Conservation (phyloP, 2,888 invertebrate genomes). For the Drosophila anomelani region DNA sequence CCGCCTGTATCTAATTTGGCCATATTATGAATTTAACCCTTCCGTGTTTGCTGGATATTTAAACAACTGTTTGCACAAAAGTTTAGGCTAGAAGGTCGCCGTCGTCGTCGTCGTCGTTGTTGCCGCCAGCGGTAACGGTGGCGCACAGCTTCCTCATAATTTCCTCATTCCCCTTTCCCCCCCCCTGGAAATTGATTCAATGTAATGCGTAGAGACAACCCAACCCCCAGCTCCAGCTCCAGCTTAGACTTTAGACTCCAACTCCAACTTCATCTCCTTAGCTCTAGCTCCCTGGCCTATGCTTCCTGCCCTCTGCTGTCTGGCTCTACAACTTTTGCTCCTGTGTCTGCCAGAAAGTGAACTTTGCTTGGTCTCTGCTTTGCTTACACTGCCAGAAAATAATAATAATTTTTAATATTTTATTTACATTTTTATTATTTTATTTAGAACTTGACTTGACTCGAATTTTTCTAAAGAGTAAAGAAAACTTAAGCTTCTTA, state of each 20-base stretch:
- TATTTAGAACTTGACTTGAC: no score
- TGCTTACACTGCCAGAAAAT: conserved; percentile 6
- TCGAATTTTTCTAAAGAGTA: no score
- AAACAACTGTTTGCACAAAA: conserved; percentile 80
- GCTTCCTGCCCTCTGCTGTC: conserved; percentile 41
- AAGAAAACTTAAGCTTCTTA: no score
- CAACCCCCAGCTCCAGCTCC: background rate
- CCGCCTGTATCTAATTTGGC: conserved; percentile 74
- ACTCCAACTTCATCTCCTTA: background rate
- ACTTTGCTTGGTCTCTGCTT: conserved; percentile 56
- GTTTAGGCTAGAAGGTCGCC: conserved; percentile 75
- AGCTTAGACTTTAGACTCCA: background rate
- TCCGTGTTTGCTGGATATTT: conserved; percentile 79
- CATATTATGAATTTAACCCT: conserved; percentile 81
- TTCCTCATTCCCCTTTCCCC: conserved; percentile 35
- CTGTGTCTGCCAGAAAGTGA: conserved; percentile 62
- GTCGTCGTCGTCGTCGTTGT: conserved; percentile 54
- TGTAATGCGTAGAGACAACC: conserved; percentile 62
- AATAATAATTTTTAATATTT: background rate
- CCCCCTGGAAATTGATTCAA: conserved; percentile 64
- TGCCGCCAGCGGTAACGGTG: conserved; percentile 31
- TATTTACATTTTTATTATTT: no score
- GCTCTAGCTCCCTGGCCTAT: background rate
- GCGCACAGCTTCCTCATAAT: conserved; percentile 66
- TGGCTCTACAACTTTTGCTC: conserved; percentile 41